Percentiles rank a stretch among this genome's conserved stretches.
Evolutionary conservation across 2,113 vertebrate species (phyloP).

Genomic region (Erythrocercus mccallii): DNA sequence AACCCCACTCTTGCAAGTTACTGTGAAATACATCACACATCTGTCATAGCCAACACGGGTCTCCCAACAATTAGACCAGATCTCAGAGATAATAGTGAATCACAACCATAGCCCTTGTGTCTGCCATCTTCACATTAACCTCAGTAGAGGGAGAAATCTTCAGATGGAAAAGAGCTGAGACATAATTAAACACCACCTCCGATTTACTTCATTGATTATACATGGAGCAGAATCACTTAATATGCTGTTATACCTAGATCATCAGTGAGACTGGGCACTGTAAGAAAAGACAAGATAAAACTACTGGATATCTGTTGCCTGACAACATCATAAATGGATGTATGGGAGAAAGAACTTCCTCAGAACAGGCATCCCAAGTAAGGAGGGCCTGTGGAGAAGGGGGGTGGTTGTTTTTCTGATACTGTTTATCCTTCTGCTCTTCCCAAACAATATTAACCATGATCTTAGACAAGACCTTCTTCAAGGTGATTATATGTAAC

Average conservation of each 20-base stretch:
- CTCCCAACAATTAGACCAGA: not conserved
- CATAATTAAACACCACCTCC: not conserved
- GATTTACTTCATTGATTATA: not conserved
- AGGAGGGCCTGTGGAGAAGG: fast-evolving
- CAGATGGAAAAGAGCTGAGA: not conserved
- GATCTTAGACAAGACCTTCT: not conserved
- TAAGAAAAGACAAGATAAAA: not conserved
- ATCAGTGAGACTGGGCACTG: not conserved
- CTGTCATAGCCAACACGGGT: not conserved
- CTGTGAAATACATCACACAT: not conserved
- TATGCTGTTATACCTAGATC: not conserved
- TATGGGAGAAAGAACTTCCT: not conserved
- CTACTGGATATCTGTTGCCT: not conserved
- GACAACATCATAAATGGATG: not conserved
- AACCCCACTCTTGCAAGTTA: not conserved
- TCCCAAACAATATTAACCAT: not conserved
- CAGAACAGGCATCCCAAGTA: not conserved
- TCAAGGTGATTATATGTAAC: not conserved
- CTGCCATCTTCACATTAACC: not conserved
- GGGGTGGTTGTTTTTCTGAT: not conserved
- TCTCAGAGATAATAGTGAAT: not conserved
- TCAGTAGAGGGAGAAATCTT: not conserved
- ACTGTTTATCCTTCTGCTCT: not conserved
- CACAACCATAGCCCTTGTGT: not conserved
- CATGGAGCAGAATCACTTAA: not conserved